Evolutionary conservation across 2,113 vertebrate species (phyloP).

Genomic region (Sander lucioperca): DNA sequence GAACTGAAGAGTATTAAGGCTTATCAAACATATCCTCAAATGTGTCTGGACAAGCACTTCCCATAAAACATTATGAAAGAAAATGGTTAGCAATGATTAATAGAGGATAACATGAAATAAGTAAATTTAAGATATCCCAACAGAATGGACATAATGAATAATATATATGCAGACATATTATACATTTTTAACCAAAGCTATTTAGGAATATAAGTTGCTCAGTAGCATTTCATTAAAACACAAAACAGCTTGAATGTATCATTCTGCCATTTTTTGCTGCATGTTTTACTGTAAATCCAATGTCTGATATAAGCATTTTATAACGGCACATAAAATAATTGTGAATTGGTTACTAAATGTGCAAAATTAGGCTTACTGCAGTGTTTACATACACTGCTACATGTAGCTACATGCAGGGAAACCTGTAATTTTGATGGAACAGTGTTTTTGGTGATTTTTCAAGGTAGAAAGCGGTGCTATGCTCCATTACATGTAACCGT

Average conservation of each 20-base stretch:
- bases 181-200: constrained; percentile 6
- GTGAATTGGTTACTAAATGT: background rate
- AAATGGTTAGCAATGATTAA: constrained; percentile 40
- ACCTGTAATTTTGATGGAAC: no score
- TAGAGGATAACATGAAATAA: constrained; percentile 10
- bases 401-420: no score
- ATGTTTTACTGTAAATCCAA: background rate
- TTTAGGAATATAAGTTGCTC: background rate
- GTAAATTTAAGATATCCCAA: background rate
- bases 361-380: background rate
- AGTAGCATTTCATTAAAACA: background rate
- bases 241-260: background rate
- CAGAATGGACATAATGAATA: background rate
- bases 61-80: constrained; percentile 37
- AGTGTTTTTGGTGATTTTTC: no score
- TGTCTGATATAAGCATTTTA: background rate
- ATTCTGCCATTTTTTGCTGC: background rate
- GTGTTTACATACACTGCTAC: no score
- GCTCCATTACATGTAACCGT: no score
- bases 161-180: constrained; percentile 9
- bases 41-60: constrained; percentile 32
- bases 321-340: background rate
- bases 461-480: no score
- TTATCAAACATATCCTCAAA: constrained; percentile 18
- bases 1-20: constrained; percentile 31